Base-by-base conservation (phyloP, 2,113 vertebrate genomes). In the Ceratotherium simum region DNA sequence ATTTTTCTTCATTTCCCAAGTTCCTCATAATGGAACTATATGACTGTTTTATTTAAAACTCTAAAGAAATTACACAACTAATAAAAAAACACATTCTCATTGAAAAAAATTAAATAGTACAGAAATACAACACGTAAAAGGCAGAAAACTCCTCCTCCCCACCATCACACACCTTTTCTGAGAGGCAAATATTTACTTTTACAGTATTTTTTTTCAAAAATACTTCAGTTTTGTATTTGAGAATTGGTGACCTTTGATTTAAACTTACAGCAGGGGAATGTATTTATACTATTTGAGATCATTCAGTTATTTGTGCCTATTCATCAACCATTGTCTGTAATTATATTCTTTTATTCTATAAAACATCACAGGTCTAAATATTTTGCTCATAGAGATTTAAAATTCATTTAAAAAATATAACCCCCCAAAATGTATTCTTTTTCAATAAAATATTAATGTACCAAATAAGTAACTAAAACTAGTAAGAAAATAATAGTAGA, bases 331-430 rank as follows among this genome's bases (percentile, higher is more conserved):
- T 7, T 86, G 18, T 48, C 83, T 33, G 39, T 64, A 84, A 90
- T 90, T 42, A 29, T 33, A 56, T 31, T 58, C 8, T 84, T 79
- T 39, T 58, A 51, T 23, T 51, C 6, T 36, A n/a, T 70, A 75
- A 76, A 90, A 60, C 8, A 90, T 76, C 36, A 76, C 31, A 58
- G 21, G 33, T 75, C 56, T 69, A 56, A 91, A 79, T 56, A 42
- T 64, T 83, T 72, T 95, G 42, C 18, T 94, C 27, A 82, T 31
- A 46, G 1, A 33, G 6, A 56, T 69, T 58, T 78, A 73, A 91
- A 95, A 91, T 69, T 83, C 51, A 62, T 54, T 69, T 42, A 42
- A 62, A 85, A 93, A 95, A 70, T 18, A 69, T 11, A 87, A 70
- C 14, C 62, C n/a, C 73, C 13, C 31, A 46, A 78, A 48, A 36